Conservation (phyloP, 2,888 invertebrate genomes). For the Mesopsocus fuscifrons region DNA sequence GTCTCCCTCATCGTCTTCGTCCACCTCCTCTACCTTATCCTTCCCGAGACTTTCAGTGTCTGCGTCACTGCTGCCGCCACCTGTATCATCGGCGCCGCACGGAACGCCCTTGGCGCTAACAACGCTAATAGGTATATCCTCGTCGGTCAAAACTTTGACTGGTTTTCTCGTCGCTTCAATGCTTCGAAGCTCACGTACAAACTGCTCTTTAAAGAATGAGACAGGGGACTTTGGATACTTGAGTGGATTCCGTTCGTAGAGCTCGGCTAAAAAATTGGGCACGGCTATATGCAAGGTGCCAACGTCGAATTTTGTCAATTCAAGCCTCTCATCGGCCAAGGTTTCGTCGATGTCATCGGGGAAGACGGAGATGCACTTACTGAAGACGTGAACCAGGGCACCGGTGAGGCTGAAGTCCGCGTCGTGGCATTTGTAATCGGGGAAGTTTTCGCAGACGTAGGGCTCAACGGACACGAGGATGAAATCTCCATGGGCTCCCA, state of each 20-base stretch:
- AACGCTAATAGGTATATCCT: slow-evolving; percentile 12
- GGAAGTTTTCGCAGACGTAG: slow-evolving; percentile 23
- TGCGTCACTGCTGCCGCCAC: too few relatives aligned
- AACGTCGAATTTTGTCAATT: slow-evolving; percentile 5
- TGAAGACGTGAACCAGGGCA: slow-evolving; percentile 22
- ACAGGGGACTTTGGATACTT: slow-evolving; percentile 9
- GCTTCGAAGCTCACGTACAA: neutral
- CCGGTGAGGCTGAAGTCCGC: slow-evolving; percentile 23
- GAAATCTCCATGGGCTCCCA: slow-evolving; percentile 31
- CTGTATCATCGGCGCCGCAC: neutral
- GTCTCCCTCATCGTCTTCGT: too few relatives aligned
- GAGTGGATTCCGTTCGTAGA: slow-evolving; percentile 12
- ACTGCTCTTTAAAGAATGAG: slow-evolving; percentile 4
- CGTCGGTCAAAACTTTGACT: slow-evolving; percentile 11
- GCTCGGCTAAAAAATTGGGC: slow-evolving; percentile 11
- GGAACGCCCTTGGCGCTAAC: neutral
- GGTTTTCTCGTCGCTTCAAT: neutral
- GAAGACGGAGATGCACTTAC: slow-evolving; percentile 12
- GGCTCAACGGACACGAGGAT: slow-evolving; percentile 24
- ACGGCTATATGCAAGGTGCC: neutral
- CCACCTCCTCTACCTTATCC: too few relatives aligned
- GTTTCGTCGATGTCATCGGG: slow-evolving; percentile 6
- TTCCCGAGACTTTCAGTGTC: too few relatives aligned
- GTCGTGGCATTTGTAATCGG: slow-evolving; percentile 25
- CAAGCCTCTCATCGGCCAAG: neutral